These are phyloP conservation scores for Torymus auratus DNA, from an alignment of 2,888 invertebrate genomes.

Conservation along the genomic window DNA sequence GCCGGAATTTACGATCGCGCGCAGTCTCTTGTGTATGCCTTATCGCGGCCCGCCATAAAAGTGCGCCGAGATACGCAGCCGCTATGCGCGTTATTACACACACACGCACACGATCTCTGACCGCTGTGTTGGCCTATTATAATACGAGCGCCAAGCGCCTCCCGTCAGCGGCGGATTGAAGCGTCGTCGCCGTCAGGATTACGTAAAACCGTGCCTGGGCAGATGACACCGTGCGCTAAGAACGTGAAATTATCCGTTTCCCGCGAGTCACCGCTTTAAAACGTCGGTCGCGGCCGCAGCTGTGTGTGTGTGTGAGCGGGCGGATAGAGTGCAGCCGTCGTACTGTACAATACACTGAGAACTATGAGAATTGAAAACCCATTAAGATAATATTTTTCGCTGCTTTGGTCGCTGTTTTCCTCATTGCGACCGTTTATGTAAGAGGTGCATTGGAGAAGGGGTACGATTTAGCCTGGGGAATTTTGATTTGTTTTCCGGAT, in stretches of 20 bases:
- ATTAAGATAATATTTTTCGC: slow-evolving; percentile 1
- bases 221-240: slow-evolving; percentile 68
- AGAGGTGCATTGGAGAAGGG: too few relatives aligned
- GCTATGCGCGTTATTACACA: too few relatives aligned
- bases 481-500: too few relatives aligned
- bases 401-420: too few relatives aligned
- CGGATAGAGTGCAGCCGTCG: too few relatives aligned
- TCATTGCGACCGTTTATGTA: too few relatives aligned
- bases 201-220: slow-evolving; percentile 68
- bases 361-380: slow-evolving; percentile 15
- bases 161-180: slow-evolving; percentile 8
- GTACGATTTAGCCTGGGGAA: too few relatives aligned
- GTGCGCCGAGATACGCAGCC: neutral
- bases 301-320: neutral
- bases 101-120: neutral
- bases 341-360: neutral
- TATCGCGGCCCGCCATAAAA: slow-evolving; percentile 41
- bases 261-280: slow-evolving; percentile 62
- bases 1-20: slow-evolving; percentile 31
- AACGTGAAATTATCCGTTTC: slow-evolving; percentile 70
- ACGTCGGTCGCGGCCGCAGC: neutral
- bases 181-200: slow-evolving; percentile 56
- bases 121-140: slow-evolving; percentile 27
- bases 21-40: neutral
- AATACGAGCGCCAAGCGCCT: slow-evolving; percentile 3